Evolutionary conservation across 2,113 vertebrate genomes (phyloP), one percentile per base, ranked within the genome.

Genomic region (Ploceus nigricollis): DNA sequence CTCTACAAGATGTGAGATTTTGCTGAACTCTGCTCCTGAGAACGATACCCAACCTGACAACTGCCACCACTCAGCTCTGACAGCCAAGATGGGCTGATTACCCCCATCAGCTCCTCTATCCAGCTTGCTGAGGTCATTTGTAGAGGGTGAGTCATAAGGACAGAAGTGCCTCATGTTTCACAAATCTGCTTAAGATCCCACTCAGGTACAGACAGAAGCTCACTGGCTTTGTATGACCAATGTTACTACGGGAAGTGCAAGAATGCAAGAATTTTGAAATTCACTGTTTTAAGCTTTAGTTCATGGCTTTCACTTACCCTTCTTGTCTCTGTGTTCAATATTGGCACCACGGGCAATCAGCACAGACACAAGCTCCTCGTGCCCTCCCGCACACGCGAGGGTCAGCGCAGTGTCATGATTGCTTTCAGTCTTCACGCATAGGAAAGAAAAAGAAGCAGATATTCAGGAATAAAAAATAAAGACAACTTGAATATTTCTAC

Each of bases 321-420:
- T 99, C 97, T 99, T 99, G 97, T 99, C 99, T 95, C 99, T 98
- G 95, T 99, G 99, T 89, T 99, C 99, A 83, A 99, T 99, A 96
- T 99, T 99, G 96, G 99, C 99, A 97, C 99, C 99, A 68, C 99
- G 99, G 45, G 99, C 99, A 82, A 99, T 99, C 50, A 99, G 98
- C 57, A 99, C 99, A 6, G 99, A 99, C 45, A 99, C 99, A 2
- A 99, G 98, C 91, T 99, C 99, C 97, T 99, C 99, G 6, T 99
- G 99, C 73, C 99, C 99, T 82, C 99, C 99, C 0, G 99, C 99
- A 76, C 99, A 99, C 3, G 99, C 99, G 35, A 99, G 98, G 10
- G 99, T 99, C 97, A 99, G 97, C 30, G 99, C 99, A 2, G 99
- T 99, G 97, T 99, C 99, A 19, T 99, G 99, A 95, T 99, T 99